Evolutionary conservation across 2,888 invertebrate species (phyloP).

Genomic region (Bedellia somnulentella): DNA sequence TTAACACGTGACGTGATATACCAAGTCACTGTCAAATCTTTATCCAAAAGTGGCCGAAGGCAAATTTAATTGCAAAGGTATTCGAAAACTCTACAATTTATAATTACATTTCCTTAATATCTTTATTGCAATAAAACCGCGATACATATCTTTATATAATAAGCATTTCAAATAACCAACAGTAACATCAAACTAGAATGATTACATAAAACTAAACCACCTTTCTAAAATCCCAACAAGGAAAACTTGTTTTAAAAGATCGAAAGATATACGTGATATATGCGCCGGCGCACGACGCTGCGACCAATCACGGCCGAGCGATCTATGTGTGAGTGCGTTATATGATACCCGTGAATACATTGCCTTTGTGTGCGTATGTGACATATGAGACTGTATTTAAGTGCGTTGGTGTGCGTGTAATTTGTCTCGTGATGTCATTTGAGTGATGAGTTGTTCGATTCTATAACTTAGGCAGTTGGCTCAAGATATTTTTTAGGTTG

Average conservation of each 20-base stretch:
- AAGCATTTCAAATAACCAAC: constrained; percentile 13
- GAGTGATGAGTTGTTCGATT: too few species aligned
- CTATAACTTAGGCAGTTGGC: too few species aligned
- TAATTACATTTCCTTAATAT: too few species aligned
- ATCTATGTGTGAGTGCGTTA: constrained; percentile 17
- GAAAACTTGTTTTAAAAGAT: constrained; percentile 39
- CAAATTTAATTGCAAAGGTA: too few species aligned
- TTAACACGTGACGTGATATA: too few species aligned
- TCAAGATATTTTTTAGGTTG: too few species aligned
- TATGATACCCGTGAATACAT: constrained; percentile 6
- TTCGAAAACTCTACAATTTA: too few species aligned
- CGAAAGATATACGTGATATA: constrained; percentile 21
- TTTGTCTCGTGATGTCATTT: constrained; percentile 29
- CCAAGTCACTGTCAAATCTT: too few species aligned
- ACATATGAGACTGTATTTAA: constrained; percentile 17
- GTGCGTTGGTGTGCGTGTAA: constrained; percentile 16
- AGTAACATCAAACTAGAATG: too few species aligned
- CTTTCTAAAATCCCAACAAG: constrained; percentile 53
- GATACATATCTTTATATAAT: too few species aligned
- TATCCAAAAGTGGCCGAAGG: too few species aligned
- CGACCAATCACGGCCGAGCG: constrained; percentile 19
- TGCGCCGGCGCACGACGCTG: constrained; percentile 21
- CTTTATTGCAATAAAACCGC: too few species aligned
- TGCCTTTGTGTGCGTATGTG: constrained; percentile 15
- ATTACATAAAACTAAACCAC: constrained; percentile 18